Evolutionary conservation across 2,797 vertebrate species (phyloP).

Genomic region (Naso thynnoides): DNA sequence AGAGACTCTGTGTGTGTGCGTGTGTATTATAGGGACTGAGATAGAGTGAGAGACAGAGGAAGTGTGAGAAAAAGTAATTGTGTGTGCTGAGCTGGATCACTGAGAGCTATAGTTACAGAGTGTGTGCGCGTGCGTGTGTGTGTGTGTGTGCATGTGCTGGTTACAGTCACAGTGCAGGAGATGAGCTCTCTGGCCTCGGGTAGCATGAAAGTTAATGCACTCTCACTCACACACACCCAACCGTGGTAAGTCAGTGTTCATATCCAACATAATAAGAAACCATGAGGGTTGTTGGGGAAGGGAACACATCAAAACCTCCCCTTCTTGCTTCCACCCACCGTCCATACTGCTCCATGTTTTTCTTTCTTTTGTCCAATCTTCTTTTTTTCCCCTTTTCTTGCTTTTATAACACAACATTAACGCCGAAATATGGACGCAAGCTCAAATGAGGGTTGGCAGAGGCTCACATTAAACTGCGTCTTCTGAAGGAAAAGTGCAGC

Average conservation of each 20-base stretch:
- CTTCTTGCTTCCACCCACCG: background rate
- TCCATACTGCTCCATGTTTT: background rate
- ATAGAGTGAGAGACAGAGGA: background rate
- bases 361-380: background rate
- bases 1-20: conserved; percentile 8
- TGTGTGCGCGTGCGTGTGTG: conserved; percentile 9
- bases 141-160: conserved; percentile 4
- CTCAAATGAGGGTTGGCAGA: conserved; percentile 1
- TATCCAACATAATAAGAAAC: conserved; percentile 39
- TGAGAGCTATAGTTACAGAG: conserved; percentile 33
- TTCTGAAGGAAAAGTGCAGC: conserved; percentile 32
- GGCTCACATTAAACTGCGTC: conserved; percentile 16
- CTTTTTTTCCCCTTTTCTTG: background rate
- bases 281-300: conserved; percentile 12
- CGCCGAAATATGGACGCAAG: background rate
- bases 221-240: conserved; percentile 3
- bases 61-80: conserved; percentile 52
- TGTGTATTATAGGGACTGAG: conserved; percentile 14
- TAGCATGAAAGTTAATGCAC: conserved; percentile 62
- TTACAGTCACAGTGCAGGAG: conserved; percentile 40
- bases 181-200: conserved; percentile 51
- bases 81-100: conserved; percentile 66
- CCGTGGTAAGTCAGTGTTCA: conserved; percentile 17
- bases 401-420: conserved; percentile 4
- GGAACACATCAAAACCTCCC: background rate